Base-by-base conservation (phyloP, 2,113 vertebrate species). In the Epinephelus lanceolatus region DNA sequence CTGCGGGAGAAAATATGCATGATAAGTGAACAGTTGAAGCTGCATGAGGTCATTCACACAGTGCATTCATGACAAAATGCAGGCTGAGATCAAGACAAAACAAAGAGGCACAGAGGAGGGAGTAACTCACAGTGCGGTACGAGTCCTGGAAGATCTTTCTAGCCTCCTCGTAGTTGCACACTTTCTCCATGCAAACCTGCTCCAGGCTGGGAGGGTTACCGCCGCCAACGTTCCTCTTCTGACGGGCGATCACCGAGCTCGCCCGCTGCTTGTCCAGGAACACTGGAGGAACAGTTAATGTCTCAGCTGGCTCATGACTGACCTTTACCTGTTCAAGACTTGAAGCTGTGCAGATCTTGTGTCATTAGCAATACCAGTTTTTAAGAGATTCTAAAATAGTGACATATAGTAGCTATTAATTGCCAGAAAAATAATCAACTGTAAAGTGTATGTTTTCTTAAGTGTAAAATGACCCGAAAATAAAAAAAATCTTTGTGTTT, bases 101-200 rank as follows among this genome's bases (percentile, higher is more conserved):
- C 17, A n/a, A 55, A 14, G 5, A 63, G 18, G 11, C 30, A 27
- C 11, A 13, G 33, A 55, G 47, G 49, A 25, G 5, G 5, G 51
- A 68, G 52, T 42, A n/a, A 93, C 96, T 94, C 67, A 97, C 96
- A 40, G 97, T 97, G 71, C 78, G 84, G 17, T 94, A 92, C 3
- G 96, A 91, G 71, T 98, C 95, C 91, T 97, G 94, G 85, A 97
- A 98, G 78, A 93, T 80, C 70, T 95, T 96, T 13, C 95, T 91
- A 0, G 97, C 97, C 89, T 98, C 96, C 52, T 98, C 97, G 42
- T 96, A 98, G 67, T 85, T 96, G 87, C 97, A 98, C 23, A 95
- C 91, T 84, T 96, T 96, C 90, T 98, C 96, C 5, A 25, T 47
- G 85, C 97, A 98, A 33, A 96, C 95, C 27, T 97, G 93, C 84